Evolutionary conservation across 2,888 invertebrate genomes (phyloP).

Genomic region (Gymnosoma rotundatum): DNA sequence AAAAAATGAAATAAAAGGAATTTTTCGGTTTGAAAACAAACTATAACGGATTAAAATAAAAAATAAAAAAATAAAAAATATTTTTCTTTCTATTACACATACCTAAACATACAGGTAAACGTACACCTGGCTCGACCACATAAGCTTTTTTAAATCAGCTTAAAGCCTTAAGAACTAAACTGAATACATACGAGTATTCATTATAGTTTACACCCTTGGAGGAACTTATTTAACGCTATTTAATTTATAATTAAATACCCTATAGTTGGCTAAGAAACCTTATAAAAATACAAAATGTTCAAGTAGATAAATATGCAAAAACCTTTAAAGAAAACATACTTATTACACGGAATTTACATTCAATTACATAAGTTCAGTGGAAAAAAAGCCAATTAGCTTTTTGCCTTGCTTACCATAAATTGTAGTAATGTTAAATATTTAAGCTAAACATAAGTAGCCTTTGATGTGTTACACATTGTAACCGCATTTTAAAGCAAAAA

Average conservation of each 20-base stretch:
- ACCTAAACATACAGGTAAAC: background rate
- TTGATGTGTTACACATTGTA: slow-evolving; percentile 51
- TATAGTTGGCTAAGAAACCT: slow-evolving; percentile 51
- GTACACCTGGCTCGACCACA: slow-evolving; percentile 66
- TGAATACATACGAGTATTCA: slow-evolving; percentile 68
- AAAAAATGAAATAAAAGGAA: slow-evolving; percentile 68
- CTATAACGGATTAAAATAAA: slow-evolving; percentile 51
- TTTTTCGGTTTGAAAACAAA: slow-evolving; percentile 25
- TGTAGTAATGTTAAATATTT: slow-evolving; percentile 17
- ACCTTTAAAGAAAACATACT: slow-evolving; percentile 54
- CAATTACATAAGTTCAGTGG: slow-evolving; percentile 70
- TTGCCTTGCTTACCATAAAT: slow-evolving; percentile 39
- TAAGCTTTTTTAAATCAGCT: slow-evolving; percentile 79
- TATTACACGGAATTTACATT: slow-evolving; percentile 73
- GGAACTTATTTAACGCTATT: slow-evolving; percentile 71
- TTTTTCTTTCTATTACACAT: slow-evolving; percentile 20
- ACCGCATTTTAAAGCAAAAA: slow-evolving; percentile 11
- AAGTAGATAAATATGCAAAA: slow-evolving; percentile 27
- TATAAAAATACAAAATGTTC: slow-evolving; percentile 26
- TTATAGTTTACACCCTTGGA: slow-evolving; percentile 60
- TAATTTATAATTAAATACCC: slow-evolving; percentile 65
- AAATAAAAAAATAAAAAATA: slow-evolving; percentile 46
- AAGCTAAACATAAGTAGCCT: slow-evolving; percentile 40
- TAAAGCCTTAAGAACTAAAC: slow-evolving; percentile 77
- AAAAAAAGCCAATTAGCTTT: slow-evolving; percentile 65